These are phyloP conservation scores for Tragulus kanchil DNA, from an alignment of 2,113 vertebrate species.

Conservation along the genomic window DNA sequence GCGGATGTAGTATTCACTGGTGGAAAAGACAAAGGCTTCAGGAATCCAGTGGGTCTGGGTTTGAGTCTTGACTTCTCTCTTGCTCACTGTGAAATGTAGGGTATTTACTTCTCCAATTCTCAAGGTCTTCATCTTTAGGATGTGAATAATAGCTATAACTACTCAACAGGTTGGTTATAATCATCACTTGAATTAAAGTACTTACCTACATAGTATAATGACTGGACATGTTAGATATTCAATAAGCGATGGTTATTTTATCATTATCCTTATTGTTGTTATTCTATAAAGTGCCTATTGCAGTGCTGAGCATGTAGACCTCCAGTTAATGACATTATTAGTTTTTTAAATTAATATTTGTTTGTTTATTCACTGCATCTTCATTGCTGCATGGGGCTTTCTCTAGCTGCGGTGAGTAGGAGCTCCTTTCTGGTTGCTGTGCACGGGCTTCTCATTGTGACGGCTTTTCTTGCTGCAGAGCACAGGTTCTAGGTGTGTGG, in stretches of 20 bases:
- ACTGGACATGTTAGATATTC: background rate
- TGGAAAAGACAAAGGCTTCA: background rate
- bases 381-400: background rate
- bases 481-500: background rate
- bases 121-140: slow-evolving; percentile 34
- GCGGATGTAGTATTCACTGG: background rate
- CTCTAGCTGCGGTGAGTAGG: background rate
- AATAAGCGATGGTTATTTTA: slow-evolving; percentile 33
- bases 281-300: background rate
- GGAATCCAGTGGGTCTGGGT: background rate
- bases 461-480: background rate
- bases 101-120: background rate
- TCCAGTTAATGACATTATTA: background rate
- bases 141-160: background rate
- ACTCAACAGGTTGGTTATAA: background rate
- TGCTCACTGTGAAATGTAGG: background rate
- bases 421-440: background rate
- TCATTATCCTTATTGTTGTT: background rate
- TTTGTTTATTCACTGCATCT: background rate
- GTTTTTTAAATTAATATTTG: background rate
- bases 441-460: background rate
- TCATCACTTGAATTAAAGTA: background rate
- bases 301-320: background rate
- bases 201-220: background rate
- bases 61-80: background rate